phyloP scores from a whole-genome alignment of 2,888 invertebrate species.

The Philhelius pedissequus region DNA sequence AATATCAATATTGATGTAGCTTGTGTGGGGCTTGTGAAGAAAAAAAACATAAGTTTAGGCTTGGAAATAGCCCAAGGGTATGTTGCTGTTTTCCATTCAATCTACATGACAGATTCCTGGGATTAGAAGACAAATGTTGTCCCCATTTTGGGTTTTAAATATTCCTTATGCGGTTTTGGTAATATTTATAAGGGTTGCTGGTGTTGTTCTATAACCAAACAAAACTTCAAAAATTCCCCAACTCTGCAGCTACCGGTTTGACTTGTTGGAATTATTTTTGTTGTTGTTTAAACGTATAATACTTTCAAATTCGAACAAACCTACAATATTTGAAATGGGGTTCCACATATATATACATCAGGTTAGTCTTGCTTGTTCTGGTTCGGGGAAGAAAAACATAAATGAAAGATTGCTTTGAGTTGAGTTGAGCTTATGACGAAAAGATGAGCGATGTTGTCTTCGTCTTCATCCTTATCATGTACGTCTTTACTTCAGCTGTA shows the following conservation, averaged over 20 bases:
- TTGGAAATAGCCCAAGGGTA: slow-evolving; percentile 58
- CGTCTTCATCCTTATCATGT: too few relatives aligned
- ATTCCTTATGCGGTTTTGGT: slow-evolving; percentile 36
- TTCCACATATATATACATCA: neutral
- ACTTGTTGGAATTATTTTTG: slow-evolving; percentile 30
- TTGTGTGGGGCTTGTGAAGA: neutral
- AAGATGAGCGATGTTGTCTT: slow-evolving; percentile 46
- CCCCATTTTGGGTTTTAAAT: slow-evolving; percentile 48
- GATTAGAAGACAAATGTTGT: slow-evolving; percentile 63
- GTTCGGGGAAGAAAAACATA: neutral
- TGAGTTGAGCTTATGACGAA: slow-evolving; percentile 20
- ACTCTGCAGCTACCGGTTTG: neutral
- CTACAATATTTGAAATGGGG: neutral
- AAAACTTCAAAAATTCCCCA: neutral
- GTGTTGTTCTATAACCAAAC: slow-evolving; percentile 21
- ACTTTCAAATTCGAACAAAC: slow-evolving; percentile 21
- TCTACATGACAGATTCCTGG: slow-evolving; percentile 41
- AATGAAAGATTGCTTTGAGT: slow-evolving; percentile 44
- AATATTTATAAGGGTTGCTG: slow-evolving; percentile 47
- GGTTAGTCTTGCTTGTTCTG: neutral
- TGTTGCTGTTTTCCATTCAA: slow-evolving; percentile 17
- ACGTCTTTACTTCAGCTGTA: too few relatives aligned
- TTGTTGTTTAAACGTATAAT: too few relatives aligned
- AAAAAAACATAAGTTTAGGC: slow-evolving; percentile 43
- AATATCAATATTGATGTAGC: slow-evolving; percentile 60